Conservation (phyloP, 2,797 vertebrate genomes). For the Sebastes matsubarae region DNA sequence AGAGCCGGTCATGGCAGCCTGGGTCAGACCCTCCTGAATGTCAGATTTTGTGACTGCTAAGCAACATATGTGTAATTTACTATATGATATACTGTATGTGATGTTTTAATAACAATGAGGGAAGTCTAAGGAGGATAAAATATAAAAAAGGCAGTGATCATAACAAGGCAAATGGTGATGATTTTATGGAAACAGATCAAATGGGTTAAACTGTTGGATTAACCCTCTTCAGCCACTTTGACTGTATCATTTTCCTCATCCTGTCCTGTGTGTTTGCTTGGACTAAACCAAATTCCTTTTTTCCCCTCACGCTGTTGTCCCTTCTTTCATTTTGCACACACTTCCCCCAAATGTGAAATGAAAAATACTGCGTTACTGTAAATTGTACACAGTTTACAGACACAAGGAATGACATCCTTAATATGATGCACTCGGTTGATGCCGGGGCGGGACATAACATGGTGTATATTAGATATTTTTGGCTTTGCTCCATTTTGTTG, state of each 20-base stretch:
- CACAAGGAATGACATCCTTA: background rate
- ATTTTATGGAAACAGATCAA: background rate
- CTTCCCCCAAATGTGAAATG: background rate
- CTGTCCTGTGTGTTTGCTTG: background rate
- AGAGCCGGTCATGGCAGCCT: slow-evolving; percentile 21
- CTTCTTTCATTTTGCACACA: background rate
- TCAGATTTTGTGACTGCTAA: slow-evolving; percentile 23
- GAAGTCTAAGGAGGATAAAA: background rate
- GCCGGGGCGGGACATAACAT: background rate
- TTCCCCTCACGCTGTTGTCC: background rate
- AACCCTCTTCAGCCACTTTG: background rate
- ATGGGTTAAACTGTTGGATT: background rate
- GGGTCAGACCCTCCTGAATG: slow-evolving; percentile 33
- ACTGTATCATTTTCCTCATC: background rate
- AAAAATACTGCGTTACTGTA: background rate
- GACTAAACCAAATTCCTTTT: background rate
- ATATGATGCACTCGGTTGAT: background rate
- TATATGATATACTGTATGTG: background rate
- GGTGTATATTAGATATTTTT: background rate
- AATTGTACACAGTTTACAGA: background rate
- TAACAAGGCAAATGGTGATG: background rate
- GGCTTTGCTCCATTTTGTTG: background rate
- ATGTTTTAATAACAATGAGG: background rate
- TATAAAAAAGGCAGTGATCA: background rate
- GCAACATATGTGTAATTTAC: slow-evolving; percentile 4